Percentiles rank a stretch among this genome's conserved stretches.
Conservation (phyloP, 2,797 vertebrate genomes). For the Myioborus melanocephalus region DNA sequence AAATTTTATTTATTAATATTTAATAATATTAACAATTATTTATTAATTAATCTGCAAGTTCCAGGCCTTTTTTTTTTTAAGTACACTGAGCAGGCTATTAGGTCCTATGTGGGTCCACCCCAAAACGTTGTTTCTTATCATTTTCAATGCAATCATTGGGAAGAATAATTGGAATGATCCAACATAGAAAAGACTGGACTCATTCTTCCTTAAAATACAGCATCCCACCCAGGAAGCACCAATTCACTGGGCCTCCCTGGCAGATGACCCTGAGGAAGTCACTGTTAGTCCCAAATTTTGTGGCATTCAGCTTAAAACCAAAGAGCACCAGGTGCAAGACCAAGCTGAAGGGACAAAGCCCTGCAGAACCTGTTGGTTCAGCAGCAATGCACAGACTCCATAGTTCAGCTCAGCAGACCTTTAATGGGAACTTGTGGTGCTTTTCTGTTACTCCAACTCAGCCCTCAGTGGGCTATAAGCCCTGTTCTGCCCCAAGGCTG, state of each 20-base stretch:
- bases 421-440: fast-evolving
- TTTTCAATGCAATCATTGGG: neutral
- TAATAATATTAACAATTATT: neutral
- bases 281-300: neutral
- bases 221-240: fast-evolving
- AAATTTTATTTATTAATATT: neutral
- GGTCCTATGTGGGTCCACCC: fast-evolving
- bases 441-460: fast-evolving
- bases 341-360: neutral
- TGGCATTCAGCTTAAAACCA: neutral
- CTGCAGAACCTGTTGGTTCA: fast-evolving
- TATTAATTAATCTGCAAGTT: neutral
- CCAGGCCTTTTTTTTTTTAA: neutral
- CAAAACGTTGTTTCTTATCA: neutral
- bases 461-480: neutral
- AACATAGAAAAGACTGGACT: neutral
- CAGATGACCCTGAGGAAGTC: neutral
- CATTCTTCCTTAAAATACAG: neutral
- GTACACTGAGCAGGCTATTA: neutral
- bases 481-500: fast-evolving
- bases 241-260: neutral
- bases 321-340: too few species aligned
- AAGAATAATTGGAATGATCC: neutral
- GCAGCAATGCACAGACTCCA: too few species aligned
- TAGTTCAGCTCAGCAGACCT: fast-evolving